A percentile compares a stretch with the other conserved stretches of the same genome.
Conservation (phyloP, 2,888 invertebrate genomes). For the Drosophila flavopinicola region DNA sequence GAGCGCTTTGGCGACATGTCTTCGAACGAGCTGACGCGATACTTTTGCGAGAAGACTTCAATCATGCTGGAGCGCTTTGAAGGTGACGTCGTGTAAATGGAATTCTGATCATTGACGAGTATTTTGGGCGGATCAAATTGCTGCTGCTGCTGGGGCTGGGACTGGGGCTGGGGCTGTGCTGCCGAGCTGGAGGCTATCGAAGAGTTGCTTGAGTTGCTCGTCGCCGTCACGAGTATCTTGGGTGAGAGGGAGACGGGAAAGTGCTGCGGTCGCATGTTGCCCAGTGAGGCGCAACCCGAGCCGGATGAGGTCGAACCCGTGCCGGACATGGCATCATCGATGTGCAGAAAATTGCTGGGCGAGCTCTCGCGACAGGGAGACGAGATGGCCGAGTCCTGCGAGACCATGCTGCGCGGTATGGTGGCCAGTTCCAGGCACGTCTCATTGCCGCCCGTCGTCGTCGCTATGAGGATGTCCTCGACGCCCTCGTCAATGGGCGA, state of each 20-base stretch:
- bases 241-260: constrained; percentile 83
- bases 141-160: constrained; percentile 62
- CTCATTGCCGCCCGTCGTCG: constrained; percentile 82
- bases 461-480: constrained; percentile 84
- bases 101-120: constrained; percentile 84
- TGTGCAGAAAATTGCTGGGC: constrained; percentile 82
- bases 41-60: constrained; percentile 85
- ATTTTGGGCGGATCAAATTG: constrained; percentile 85
- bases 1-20: constrained; percentile 84
- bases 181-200: constrained; percentile 68
- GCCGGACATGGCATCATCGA: constrained; percentile 78
- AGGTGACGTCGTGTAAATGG: constrained; percentile 84
- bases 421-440: constrained; percentile 83
- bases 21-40: constrained; percentile 84
- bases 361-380: constrained; percentile 83
- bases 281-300: constrained; percentile 76
- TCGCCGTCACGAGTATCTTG: constrained; percentile 82
- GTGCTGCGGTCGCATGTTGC: constrained; percentile 81
- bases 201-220: constrained; percentile 79
- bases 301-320: constrained; percentile 74
- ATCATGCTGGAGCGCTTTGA: constrained; percentile 84
- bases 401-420: constrained; percentile 81
- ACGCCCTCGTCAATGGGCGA: constrained; percentile 85
- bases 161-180: constrained; percentile 35
- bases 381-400: constrained; percentile 83